Evolutionary conservation across 1,140 invertebrate genomes (phyloP).

Genomic region (Maconellicoccus hirsutus): DNA sequence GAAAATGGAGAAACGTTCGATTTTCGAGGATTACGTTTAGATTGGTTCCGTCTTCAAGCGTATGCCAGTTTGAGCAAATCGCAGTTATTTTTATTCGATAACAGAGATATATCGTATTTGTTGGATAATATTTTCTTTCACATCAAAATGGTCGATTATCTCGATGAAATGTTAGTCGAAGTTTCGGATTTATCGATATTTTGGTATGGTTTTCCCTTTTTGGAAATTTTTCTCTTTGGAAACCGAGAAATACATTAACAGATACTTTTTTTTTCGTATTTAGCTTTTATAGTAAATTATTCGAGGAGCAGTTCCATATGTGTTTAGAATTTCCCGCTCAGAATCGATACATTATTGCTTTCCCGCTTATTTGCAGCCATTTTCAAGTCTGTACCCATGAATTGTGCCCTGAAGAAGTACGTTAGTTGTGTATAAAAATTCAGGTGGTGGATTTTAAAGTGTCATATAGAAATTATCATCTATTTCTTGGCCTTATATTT

Average conservation of each 20-base stretch:
- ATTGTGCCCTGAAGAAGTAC: slow-evolving; percentile 90
- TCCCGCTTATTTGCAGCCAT: slow-evolving; percentile 93
- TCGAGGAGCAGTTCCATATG: slow-evolving; percentile 97
- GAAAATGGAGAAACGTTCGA: slow-evolving; percentile 95
- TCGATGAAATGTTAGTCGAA: slow-evolving; percentile 95
- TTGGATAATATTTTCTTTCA: slow-evolving; percentile 95
- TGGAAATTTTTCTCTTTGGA: neutral
- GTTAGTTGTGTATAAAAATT: too few relatives aligned
- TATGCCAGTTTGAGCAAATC: slow-evolving; percentile 81
- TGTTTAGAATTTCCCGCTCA: slow-evolving; percentile 96
- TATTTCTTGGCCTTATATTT: too few relatives aligned
- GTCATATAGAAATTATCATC: too few relatives aligned
- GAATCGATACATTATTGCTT: slow-evolving; percentile 93
- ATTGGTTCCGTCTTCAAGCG: slow-evolving; percentile 95
- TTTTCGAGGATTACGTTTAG: slow-evolving; percentile 83
- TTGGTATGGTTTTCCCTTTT: slow-evolving; percentile 45
- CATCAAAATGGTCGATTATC: slow-evolving; percentile 94
- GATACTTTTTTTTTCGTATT: slow-evolving; percentile 25
- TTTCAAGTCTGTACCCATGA: slow-evolving; percentile 97
- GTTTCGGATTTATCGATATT: slow-evolving; percentile 95
- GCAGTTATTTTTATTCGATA: slow-evolving; percentile 69
- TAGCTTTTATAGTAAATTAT: slow-evolving; percentile 90
- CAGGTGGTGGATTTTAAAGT: too few relatives aligned
- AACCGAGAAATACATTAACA: slow-evolving; percentile 16
- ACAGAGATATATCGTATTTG: slow-evolving; percentile 74